Conservation (phyloP, 2,113 vertebrate species). For the Garra rufa region DNA sequence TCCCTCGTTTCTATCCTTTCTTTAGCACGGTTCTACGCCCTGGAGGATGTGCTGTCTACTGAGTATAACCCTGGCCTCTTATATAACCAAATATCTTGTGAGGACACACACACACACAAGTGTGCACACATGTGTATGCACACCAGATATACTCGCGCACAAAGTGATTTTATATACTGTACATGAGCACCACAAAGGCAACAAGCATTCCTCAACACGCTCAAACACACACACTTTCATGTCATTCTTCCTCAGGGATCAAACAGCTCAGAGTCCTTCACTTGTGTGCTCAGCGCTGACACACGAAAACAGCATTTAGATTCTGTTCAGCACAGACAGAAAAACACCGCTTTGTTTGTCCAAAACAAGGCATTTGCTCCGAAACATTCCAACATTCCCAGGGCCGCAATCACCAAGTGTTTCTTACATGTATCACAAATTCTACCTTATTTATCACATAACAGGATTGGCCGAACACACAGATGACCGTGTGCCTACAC, state of each 20-base stretch:
- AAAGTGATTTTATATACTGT: background rate
- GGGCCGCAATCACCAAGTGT: background rate
- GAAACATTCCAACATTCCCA: conserved; percentile 15
- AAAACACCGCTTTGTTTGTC: background rate
- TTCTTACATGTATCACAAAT: background rate
- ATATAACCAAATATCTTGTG: conserved; percentile 20
- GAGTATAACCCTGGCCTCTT: conserved; percentile 37
- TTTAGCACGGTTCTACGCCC: conserved; percentile 53
- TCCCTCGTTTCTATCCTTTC: conserved; percentile 54
- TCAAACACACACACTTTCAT: background rate
- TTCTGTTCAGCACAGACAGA: conserved; percentile 25
- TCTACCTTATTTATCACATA: conserved; percentile 9
- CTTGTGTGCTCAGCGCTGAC: conserved; percentile 1
- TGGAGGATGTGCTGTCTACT: conserved; percentile 57
- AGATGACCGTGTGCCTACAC: background rate
- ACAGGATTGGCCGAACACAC: background rate
- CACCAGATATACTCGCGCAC: background rate
- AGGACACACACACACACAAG: background rate
- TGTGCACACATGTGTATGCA: background rate
- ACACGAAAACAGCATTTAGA: conserved; percentile 12
- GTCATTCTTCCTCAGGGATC: conserved; percentile 29
- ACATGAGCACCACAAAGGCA: background rate
- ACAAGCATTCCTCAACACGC: background rate
- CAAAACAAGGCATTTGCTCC: background rate
- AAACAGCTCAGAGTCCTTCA: conserved; percentile 31